phyloP scores from a whole-genome alignment of 1,140 invertebrate genomes.

The Pectinophora gossypiella region DNA sequence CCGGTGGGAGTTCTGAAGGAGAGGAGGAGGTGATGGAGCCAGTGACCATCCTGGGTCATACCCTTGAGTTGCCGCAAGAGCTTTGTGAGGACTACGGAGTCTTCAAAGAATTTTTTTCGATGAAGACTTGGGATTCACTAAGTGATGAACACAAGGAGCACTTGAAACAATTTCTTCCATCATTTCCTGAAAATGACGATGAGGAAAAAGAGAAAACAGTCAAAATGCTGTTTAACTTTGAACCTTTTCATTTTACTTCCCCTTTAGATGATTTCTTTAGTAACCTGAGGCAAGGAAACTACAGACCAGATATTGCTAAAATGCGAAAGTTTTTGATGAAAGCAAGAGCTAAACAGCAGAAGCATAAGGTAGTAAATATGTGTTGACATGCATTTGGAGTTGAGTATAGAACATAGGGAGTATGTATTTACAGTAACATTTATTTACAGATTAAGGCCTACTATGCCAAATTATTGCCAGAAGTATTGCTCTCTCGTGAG shows the following conservation, averaged over 20 bases:
- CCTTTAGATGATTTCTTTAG: conserved; percentile 81
- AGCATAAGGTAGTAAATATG: conserved; percentile 46
- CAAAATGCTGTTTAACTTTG: conserved; percentile 80
- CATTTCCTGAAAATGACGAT: conserved; percentile 80
- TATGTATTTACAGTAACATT: background rate
- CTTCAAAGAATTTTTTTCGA: conserved; percentile 80
- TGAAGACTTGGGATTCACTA: conserved; percentile 79
- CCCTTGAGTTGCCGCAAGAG: conserved; percentile 77
- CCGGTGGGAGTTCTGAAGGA: conserved; percentile 61
- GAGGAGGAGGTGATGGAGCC: conserved; percentile 76
- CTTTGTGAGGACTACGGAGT: conserved; percentile 79
- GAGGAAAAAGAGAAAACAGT: conserved; percentile 81
- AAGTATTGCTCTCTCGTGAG: conserved; percentile 60
- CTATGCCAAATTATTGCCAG: conserved; percentile 65
- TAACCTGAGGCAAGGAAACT: conserved; percentile 82
- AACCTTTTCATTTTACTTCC: conserved; percentile 83
- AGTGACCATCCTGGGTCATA: conserved; percentile 68
- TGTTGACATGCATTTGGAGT: no score
- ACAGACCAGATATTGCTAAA: conserved; percentile 77
- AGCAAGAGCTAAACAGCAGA: conserved; percentile 64
- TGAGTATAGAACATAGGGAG: no score
- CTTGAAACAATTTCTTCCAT: conserved; percentile 80
- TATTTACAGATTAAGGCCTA: conserved; percentile 57
- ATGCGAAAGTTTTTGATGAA: conserved; percentile 71
- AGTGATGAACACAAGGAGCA: conserved; percentile 78